Percentiles rank a stretch among this genome's conserved stretches.
Conservation (phyloP, 2,888 invertebrate genomes). For the Platynereis dumerilii region DNA sequence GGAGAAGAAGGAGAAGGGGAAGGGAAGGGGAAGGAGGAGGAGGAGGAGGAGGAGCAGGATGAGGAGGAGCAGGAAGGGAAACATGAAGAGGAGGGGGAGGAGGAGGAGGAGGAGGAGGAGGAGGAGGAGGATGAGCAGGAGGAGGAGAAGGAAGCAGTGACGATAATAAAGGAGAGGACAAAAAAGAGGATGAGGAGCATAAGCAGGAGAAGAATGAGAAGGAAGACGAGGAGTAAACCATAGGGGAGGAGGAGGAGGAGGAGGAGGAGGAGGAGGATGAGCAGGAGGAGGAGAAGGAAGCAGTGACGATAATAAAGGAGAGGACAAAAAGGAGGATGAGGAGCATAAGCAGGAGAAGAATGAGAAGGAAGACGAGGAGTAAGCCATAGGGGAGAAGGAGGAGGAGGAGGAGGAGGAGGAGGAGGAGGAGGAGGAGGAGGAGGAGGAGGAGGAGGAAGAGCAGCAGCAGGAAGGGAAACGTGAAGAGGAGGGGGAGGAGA, state of each 20-base stretch:
- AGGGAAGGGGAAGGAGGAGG: neutral
- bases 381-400: neutral
- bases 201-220: too few relatives aligned
- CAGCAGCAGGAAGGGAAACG: too few relatives aligned
- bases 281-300: too few relatives aligned
- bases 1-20: slow-evolving; percentile 1
- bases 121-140: too few relatives aligned
- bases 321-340: too few relatives aligned
- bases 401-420: neutral
- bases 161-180: neutral
- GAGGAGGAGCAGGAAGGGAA: too few relatives aligned
- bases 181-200: neutral
- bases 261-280: too few relatives aligned
- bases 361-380: too few relatives aligned
- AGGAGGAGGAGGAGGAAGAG: neutral
- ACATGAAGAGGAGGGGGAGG: too few relatives aligned
- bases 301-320: neutral
- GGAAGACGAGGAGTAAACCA: neutral
- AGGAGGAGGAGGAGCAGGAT: too few relatives aligned
- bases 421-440: neutral
- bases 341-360: too few relatives aligned
- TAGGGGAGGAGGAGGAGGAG: too few relatives aligned
- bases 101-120: neutral
- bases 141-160: neutral
- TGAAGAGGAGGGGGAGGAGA: neutral